These are phyloP conservation scores for Hippocampus abdominalis DNA, from an alignment of 2,113 vertebrate species.

Conservation along the genomic window DNA sequence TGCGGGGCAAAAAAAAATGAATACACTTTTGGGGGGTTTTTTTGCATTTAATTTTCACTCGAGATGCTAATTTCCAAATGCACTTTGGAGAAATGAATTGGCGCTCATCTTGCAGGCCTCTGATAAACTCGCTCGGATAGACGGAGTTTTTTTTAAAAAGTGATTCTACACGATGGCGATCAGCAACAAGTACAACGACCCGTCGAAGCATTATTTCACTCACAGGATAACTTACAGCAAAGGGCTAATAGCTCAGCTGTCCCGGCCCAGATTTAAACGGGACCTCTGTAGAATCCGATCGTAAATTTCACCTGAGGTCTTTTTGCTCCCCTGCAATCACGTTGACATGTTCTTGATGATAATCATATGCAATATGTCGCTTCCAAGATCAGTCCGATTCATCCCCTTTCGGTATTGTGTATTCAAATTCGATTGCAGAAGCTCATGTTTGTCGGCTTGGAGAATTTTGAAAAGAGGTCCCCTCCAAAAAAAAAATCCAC, in stretches of 20 bases:
- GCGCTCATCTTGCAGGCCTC: not conserved
- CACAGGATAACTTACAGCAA: conserved; percentile 33
- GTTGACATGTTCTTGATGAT: not conserved
- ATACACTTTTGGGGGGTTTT: no score
- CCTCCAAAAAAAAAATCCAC: conserved; percentile 70
- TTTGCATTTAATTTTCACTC: not conserved
- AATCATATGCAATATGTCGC: not conserved
- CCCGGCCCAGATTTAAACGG: conserved; percentile 47
- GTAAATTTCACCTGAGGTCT: conserved; percentile 57
- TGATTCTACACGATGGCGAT: not conserved
- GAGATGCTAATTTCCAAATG: not conserved
- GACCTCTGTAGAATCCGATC: conserved; percentile 11
- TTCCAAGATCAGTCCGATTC: not conserved
- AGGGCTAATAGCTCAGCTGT: conserved; percentile 38
- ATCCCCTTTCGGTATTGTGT: not conserved
- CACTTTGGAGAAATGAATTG: no score
- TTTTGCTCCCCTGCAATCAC: not conserved
- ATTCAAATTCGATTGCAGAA: not conserved
- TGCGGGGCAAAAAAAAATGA: not conserved
- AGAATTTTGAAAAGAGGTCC: conserved; percentile 56
- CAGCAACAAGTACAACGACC: conserved; percentile 54
- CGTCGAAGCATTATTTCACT: conserved; percentile 28
- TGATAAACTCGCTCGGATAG: not conserved
- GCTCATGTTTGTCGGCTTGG: no score
- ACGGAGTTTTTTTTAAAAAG: not conserved